Base-by-base conservation (phyloP, 2,888 invertebrate species). In the Drosophila paramelanica region DNA sequence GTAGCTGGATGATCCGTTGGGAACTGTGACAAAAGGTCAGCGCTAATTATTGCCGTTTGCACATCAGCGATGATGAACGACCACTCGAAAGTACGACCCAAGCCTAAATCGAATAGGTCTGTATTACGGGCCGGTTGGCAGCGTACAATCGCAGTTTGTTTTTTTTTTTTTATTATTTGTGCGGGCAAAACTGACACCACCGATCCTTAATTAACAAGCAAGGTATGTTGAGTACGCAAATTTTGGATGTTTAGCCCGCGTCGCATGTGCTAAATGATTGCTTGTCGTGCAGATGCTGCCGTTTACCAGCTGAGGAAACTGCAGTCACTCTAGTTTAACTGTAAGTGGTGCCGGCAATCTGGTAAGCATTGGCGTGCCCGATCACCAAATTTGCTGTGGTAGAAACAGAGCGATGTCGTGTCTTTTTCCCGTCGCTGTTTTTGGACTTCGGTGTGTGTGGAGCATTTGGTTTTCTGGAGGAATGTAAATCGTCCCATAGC, bases 21-120 rank as follows among this genome's bases (percentile, higher is more conserved):
- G 23, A 23, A 3, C 3, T 23, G 23, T 23, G 23, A 23, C 23
- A 23, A 23, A 23, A 23, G 3, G 23, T 4, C 23, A 23, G 23
- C 4, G 43, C 31, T 6, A n/a, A 38, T n/a, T 7, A n/a, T 38
- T 38, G 38, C 5, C 0, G 38, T n/a, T 38, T 38, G 38, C 38
- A 38, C n/a, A 7, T 38, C n/a, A 38, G 38, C 38, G n/a, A 38
- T n/a, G 38, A 38, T 14, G 7, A 38, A n/a, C n/a, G 38, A 14
- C 78, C 78, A 75, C 11, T 46, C 61, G 23, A 78, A 76, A 27
- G 68, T 59, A 7, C 59, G 51, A n/a, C n/a, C n/a, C n/a, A n/a
- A n/a, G n/a, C n/a, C n/a, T n/a, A n/a, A n/a, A n/a, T n/a, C n/a
- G n/a, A n/a, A n/a, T 46, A 76, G 1, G 69, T 75, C 8, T 36